Base-by-base conservation (phyloP, 2,888 invertebrate species). In the Andrena praecox region DNA sequence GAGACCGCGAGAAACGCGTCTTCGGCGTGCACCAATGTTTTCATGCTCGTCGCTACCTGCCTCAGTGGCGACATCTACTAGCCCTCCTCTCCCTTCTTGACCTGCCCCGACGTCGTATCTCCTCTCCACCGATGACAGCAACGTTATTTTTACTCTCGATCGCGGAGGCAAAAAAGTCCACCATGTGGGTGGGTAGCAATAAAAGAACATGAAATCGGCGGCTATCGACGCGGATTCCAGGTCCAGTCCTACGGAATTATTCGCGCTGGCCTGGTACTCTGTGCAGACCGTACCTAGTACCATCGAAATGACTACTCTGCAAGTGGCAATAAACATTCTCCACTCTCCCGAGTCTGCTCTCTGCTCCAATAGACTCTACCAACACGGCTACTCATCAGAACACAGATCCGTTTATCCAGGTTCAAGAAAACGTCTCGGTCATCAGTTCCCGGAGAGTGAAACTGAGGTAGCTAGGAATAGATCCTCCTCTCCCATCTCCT, bases 61-160 rank as follows among this genome's bases (percentile, higher is more conserved):
- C 56, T 8, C 56, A 56, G 56, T 56, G 56, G 56, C 56, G 56
- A 20, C 56, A 56, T n/a, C 68, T 31, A 29, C 33, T 2, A 48
- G 33, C 16, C 5, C 24, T 16, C 31, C 8, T n/a, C 6, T 60
- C 16, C 12, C 35, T 20, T 2, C 12, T 33, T 29, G n/a, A 35
- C 52, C 16, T 12, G 20, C 31, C 29, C 7, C 20, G 50, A 52
- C 16, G 33, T 20, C 0, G 24, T 3, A 29, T 7, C 20, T 59
- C 31, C 6, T 20, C 7, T 20, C 50, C 48, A 1, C 12, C 31
- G 24, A 62, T 33, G n/a, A 60, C 24, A 35, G n/a, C 68, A 42
- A 20, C 4, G 52, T 62, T 63, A 68, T 76, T 68, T 31, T 27
- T 54, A 54, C n/a, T n/a, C 42, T 10, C 35, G 16, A 20, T 72